Evolutionary conservation across 2,113 vertebrate genomes (phyloP).

Genomic region (Notarius quadriscutis): DNA sequence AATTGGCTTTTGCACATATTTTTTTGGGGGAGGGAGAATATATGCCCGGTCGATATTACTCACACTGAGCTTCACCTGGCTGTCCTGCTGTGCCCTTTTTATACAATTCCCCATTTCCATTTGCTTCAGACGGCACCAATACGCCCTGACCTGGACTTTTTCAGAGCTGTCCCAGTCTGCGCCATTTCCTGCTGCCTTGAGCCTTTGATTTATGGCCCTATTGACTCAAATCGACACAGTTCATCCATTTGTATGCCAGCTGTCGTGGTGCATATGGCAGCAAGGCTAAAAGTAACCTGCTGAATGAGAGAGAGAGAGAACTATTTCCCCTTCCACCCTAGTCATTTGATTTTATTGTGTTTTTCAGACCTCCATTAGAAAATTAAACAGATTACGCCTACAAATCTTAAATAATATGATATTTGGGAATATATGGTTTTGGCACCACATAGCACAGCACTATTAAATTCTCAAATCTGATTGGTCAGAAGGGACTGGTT

Average conservation of each 20-base stretch:
- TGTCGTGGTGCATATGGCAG: constrained; percentile 44
- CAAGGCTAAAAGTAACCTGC: constrained; percentile 19
- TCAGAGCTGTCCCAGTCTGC: constrained; percentile 63
- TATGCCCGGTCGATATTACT: constrained; percentile 2
- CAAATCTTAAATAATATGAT: neutral
- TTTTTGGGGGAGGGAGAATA: too few species aligned
- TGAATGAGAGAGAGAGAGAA: neutral
- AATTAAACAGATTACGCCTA: neutral
- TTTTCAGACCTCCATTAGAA: constrained; percentile 10
- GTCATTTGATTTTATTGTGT: neutral
- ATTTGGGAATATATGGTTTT: neutral
- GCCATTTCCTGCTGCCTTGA: constrained; percentile 58
- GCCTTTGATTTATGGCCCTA: constrained; percentile 55
- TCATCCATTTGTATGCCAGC: constrained; percentile 49
- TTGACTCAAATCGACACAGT: constrained; percentile 54
- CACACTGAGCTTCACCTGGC: constrained; percentile 42
- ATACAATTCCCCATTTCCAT: constrained; percentile 66
- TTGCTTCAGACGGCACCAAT: constrained; percentile 65
- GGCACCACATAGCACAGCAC: neutral
- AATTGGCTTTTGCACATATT: constrained; percentile 4
- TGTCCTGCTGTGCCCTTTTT: constrained; percentile 62
- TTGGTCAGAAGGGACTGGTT: neutral
- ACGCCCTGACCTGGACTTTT: constrained; percentile 61
- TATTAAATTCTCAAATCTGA: neutral
- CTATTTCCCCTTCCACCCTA: neutral